Evolutionary conservation across 92 coral and sea anemone species (phyloP).

Genomic region (Parazoanthus atlanticus): DNA sequence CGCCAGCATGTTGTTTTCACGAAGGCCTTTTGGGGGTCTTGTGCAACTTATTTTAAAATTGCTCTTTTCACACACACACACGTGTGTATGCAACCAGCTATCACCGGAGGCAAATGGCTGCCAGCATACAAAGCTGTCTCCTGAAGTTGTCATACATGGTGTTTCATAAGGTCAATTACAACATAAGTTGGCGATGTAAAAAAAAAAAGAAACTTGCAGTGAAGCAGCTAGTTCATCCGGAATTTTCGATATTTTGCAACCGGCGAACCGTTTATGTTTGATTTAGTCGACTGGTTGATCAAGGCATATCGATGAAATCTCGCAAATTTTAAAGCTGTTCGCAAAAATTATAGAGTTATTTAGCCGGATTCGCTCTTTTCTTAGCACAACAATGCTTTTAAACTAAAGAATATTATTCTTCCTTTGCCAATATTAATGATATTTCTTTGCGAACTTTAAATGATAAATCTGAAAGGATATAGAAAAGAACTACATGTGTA

Average conservation of each 20-base stretch:
- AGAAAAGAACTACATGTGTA: neutral
- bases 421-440: neutral
- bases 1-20: neutral
- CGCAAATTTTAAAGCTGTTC: neutral
- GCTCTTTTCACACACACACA: no score
- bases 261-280: neutral
- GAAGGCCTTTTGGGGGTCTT: no score
- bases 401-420: neutral
- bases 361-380: neutral
- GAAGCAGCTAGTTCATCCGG: neutral
- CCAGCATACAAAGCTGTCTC: no score
- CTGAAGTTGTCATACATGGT: no score
- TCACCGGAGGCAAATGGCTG: no score
- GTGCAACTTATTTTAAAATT: no score
- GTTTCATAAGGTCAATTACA: neutral
- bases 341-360: neutral
- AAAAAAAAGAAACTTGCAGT: no score
- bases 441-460: neutral
- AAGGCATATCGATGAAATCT: no score
- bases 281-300: neutral
- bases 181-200: neutral
- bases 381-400: neutral
- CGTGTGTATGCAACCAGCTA: no score
- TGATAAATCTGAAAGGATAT: conserved; percentile 3
- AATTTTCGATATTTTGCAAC: neutral